Evolutionary conservation across 1,140 invertebrate species (phyloP).

Genomic region (Drosophila pseudoobscura): DNA sequence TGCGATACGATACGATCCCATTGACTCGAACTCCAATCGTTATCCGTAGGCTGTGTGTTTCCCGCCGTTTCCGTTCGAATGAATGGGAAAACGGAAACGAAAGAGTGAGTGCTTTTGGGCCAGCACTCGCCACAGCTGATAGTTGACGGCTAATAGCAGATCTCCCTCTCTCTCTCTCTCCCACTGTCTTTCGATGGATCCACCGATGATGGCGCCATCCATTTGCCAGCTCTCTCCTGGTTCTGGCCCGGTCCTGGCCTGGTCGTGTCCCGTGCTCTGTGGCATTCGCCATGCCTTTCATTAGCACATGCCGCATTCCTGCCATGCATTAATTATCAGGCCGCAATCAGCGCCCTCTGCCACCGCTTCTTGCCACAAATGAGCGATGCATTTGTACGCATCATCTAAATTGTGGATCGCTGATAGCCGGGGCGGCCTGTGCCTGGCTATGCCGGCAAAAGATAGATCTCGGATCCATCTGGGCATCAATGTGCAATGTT

Average conservation of each 20-base stretch:
- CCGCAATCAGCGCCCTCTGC: conserved; percentile 47
- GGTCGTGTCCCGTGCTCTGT: neutral
- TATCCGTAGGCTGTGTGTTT: conserved; percentile 33
- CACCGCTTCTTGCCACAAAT: neutral
- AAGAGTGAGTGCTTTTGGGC: conserved; percentile 1
- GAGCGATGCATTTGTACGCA: conserved; percentile 39
- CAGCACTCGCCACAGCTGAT: neutral
- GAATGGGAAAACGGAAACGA: conserved; percentile 9
- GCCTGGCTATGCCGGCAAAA: no score
- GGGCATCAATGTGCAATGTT: no score
- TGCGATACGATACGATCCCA: conserved; percentile 61
- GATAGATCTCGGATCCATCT: no score
- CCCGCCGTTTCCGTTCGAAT: conserved; percentile 47
- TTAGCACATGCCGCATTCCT: conserved; percentile 65
- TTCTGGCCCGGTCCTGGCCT: neutral
- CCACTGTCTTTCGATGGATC: conserved; percentile 9
- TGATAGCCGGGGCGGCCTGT: conserved; percentile 19
- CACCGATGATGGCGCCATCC: conserved; percentile 31
- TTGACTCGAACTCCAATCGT: conserved; percentile 21
- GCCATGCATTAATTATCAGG: conserved; percentile 73
- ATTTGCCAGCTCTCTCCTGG: conserved; percentile 20
- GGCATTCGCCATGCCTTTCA: conserved; percentile 47
- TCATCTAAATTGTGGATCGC: conserved; percentile 62
- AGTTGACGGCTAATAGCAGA: conserved; percentile 36
- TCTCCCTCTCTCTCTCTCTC: conserved; percentile 19